A percentile compares a stretch with the other conserved stretches of the same genome.
Evolutionary conservation across 1,140 invertebrate genomes (phyloP).

Genomic region (Mamestra configurata): DNA sequence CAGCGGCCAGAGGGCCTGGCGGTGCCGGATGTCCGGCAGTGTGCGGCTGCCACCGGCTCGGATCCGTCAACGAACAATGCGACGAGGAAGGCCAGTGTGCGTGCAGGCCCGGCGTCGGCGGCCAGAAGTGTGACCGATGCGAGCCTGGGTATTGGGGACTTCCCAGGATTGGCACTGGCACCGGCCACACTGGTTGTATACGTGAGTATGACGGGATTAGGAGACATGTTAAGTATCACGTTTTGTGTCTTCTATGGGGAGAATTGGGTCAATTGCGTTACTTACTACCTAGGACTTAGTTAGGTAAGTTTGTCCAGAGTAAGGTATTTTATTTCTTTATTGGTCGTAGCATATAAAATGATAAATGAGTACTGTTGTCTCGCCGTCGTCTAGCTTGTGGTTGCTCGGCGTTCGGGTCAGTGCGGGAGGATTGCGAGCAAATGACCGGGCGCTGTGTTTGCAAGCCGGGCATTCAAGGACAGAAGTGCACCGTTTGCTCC

Average conservation of each 20-base stretch:
- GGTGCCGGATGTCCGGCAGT: conserved; percentile 91
- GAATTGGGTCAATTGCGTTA: too few relatives aligned
- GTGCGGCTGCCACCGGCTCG: conserved; percentile 93
- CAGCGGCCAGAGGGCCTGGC: conserved; percentile 93
- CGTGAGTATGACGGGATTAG: conserved; percentile 90
- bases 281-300: too few relatives aligned
- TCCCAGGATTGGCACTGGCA: conserved; percentile 90
- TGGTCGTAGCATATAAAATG: too few relatives aligned
- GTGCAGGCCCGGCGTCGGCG: conserved; percentile 95
- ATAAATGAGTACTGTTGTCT: too few relatives aligned
- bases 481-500: conserved; percentile 95
- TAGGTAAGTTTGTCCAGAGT: too few relatives aligned
- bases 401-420: conserved; percentile 94
- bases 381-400: conserved; percentile 91
- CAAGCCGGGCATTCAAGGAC: conserved; percentile 95
- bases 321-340: too few relatives aligned
- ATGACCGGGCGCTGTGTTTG: conserved; percentile 97
- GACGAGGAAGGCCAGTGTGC: conserved; percentile 94
- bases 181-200: conserved; percentile 93
- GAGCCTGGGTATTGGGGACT: conserved; percentile 95
- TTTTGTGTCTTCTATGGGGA: too few relatives aligned
- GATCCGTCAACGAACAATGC: conserved; percentile 92
- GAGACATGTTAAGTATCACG: too few relatives aligned
- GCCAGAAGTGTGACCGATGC: conserved; percentile 94
- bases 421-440: conserved; percentile 93